Base-by-base conservation (phyloP, 2,113 vertebrate genomes). In the Naja naja region DNA sequence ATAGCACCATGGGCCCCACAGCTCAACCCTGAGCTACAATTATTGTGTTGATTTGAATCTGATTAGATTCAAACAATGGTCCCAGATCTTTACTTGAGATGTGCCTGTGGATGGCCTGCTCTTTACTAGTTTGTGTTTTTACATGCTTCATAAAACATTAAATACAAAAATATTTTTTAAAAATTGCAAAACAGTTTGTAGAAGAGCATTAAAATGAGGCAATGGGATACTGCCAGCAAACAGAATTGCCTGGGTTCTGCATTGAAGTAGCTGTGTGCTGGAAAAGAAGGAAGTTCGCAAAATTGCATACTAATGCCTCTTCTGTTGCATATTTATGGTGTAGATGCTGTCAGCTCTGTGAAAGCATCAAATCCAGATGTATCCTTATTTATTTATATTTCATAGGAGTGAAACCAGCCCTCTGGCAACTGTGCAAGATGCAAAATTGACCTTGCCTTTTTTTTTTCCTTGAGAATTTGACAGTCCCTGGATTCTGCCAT, bases 381-480 rank as follows among this genome's bases (percentile, higher is more conserved):
- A 92, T 94, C 95, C 93, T 96, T 9, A 16, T 47, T 91, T 2
- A 0, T 90, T 96, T 25, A 0, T 86, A 87, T 93, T 96, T 95
- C 94, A 95, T n/a, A 69, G 94, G 87, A 87, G 92, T 81, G 1
- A 34, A 93, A 95, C 8, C 0, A 1, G 86, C 93, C 93, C 94
- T 27, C 34, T 94, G 94, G 95, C 94, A 49, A 87, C 54, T 87
- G 94, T 93, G 93, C 95, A 95, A 92, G 90, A 90, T 93, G 96
- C 96, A 96, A 93, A 96, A 95, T 92, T 96, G 86, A 60, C 27
- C 9, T 0, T 43, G 93, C 88, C 4, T 81, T 95, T 56, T 56
- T 23, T 56, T 2, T 3, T 58, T 23, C 7, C 95, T 96, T 95
- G 96, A 96, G 96, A 93, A 53, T 5, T 86, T 81, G 91, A 89